Evolutionary conservation across 2,888 invertebrate species (phyloP).

Genomic region (Anticlea derivata): DNA sequence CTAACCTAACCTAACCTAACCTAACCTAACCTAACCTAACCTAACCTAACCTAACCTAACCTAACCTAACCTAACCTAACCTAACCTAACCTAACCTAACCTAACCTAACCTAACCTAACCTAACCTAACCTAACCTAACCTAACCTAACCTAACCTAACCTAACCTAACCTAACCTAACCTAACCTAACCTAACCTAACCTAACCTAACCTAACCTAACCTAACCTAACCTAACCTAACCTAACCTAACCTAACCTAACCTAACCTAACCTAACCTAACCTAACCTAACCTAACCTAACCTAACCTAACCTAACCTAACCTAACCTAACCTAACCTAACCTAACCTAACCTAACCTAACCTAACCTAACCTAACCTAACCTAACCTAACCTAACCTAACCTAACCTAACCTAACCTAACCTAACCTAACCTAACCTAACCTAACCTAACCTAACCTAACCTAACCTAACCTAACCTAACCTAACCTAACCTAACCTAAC

Average conservation of each 20-base stretch:
- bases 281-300: constrained; percentile 12
- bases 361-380: constrained; percentile 9
- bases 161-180: constrained; percentile 12
- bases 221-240: constrained; percentile 5
- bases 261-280: constrained; percentile 7
- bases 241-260: constrained; percentile 9
- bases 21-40: constrained; percentile 10
- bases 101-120: constrained; percentile 10
- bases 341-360: constrained; percentile 6
- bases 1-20: constrained; percentile 7
- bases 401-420: constrained; percentile 11
- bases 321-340: constrained; percentile 7
- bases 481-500: constrained; percentile 10
- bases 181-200: constrained; percentile 17
- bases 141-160: constrained; percentile 14
- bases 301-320: constrained; percentile 14
- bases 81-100: constrained; percentile 11
- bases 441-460: constrained; percentile 10
- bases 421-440: constrained; percentile 12
- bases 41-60: constrained; percentile 10
- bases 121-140: constrained; percentile 10
- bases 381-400: constrained; percentile 6
- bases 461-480: constrained; percentile 10
- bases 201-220: constrained; percentile 10
- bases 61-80: constrained; percentile 11